Percentiles rank a stretch among this genome's conserved stretches.
Evolutionary conservation across 2,797 vertebrate species (phyloP).

Genomic region (Tapera naevia): DNA sequence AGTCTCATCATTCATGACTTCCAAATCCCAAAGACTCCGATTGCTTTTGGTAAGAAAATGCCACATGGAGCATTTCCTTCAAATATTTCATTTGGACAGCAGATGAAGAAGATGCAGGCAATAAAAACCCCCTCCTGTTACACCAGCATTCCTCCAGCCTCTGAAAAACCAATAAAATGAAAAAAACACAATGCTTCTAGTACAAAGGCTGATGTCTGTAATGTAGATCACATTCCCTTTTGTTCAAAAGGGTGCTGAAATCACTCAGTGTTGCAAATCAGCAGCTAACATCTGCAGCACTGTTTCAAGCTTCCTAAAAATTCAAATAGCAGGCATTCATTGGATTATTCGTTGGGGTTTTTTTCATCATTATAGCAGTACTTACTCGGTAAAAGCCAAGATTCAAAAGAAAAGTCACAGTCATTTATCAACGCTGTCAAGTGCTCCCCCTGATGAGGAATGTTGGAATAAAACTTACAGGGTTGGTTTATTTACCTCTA

Average conservation of each 20-base stretch:
- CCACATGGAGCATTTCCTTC: neutral
- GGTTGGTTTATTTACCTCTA: neutral
- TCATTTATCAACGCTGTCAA: neutral
- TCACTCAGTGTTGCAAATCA: neutral
- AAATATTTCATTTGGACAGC: neutral
- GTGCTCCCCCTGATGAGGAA: neutral
- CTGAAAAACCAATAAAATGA: neutral
- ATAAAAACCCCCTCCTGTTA: neutral
- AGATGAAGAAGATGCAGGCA: neutral
- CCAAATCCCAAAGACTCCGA: no score
- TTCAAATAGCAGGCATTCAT: neutral
- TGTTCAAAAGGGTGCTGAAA: neutral
- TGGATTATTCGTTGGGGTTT: rapidly evolving
- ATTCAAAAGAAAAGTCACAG: neutral
- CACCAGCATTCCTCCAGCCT: neutral
- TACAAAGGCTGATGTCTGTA: neutral
- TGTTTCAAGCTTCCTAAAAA: neutral
- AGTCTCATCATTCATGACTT: no score
- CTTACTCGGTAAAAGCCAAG: neutral
- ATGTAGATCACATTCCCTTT: rapidly evolving
- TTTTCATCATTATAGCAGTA: neutral
- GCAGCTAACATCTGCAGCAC: neutral
- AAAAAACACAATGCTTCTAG: neutral
- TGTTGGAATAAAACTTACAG: neutral
- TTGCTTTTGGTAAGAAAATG: neutral